Percentiles rank a stretch among this genome's conserved stretches.
These are phyloP conservation scores for Cephus runcator DNA, from an alignment of 2,888 invertebrate genomes.

Conservation along the genomic window DNA sequence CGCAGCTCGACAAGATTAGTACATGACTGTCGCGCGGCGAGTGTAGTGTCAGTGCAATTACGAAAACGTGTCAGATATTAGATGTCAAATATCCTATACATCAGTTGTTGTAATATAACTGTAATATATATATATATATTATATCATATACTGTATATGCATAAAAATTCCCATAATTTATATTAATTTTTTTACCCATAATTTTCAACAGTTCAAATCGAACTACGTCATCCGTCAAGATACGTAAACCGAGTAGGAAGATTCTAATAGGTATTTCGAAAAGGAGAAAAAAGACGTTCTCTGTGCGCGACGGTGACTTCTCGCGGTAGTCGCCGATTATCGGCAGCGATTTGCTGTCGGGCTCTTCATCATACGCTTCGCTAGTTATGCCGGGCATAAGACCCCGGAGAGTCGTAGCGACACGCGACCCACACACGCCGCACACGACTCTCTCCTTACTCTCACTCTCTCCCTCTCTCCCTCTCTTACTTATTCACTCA, in stretches of 20 bases:
- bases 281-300: not conserved
- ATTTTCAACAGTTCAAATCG: not conserved
- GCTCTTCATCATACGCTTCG: conserved; percentile 54
- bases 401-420: conserved; percentile 35
- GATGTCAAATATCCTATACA: too few relatives aligned
- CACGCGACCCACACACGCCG: conserved; percentile 58
- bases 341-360: conserved; percentile 41
- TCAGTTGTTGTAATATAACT: too few relatives aligned
- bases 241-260: not conserved
- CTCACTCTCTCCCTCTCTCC: conserved; percentile 26
- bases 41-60: too few relatives aligned
- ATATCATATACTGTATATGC: too few relatives aligned
- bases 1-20: too few relatives aligned
- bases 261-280: not conserved
- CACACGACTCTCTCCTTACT: conserved; percentile 40
- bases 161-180: too few relatives aligned
- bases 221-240: not conserved
- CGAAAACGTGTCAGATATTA: too few relatives aligned
- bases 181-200: too few relatives aligned
- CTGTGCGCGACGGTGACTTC: not conserved
- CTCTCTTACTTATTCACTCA: conserved; percentile 14
- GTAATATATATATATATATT: too few relatives aligned
- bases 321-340: conserved; percentile 14
- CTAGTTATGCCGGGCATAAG: conserved; percentile 45
- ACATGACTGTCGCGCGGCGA: too few relatives aligned